These are phyloP conservation scores for Barnardius zonarius DNA, from an alignment of 2,113 vertebrate species.

Conservation along the genomic window DNA sequence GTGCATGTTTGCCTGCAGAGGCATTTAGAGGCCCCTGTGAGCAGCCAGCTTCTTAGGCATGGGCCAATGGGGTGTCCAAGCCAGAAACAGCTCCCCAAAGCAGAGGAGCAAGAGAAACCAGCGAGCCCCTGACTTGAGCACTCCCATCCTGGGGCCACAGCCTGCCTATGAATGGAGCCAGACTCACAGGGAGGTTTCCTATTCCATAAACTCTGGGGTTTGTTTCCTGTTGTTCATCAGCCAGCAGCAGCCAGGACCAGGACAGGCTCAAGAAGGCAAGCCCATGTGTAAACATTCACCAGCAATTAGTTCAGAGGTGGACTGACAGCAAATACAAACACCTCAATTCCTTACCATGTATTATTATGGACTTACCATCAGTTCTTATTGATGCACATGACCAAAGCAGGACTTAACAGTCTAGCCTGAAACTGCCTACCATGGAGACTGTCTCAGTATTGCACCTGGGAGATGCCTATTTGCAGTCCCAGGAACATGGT, in stretches of 20 bases:
- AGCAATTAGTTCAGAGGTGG: background rate
- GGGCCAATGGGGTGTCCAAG: fast-evolving
- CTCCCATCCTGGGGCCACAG: background rate
- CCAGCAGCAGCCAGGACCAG: background rate
- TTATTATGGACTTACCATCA: background rate
- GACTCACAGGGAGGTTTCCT: background rate
- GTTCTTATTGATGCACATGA: background rate
- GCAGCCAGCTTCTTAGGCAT: background rate
- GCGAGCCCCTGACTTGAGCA: fast-evolving
- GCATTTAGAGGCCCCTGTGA: background rate
- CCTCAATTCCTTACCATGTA: background rate
- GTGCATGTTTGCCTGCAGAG: fast-evolving
- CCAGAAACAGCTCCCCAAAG: background rate
- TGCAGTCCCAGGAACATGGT: background rate
- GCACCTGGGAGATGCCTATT: background rate
- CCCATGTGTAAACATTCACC: background rate
- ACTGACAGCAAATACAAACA: background rate
- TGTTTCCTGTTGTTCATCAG: background rate
- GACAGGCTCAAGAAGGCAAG: background rate
- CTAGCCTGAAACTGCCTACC: background rate
- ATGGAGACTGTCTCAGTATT: background rate
- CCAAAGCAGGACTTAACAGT: background rate
- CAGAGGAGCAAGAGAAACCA: background rate
- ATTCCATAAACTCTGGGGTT: background rate
- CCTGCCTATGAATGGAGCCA: background rate